Conservation (phyloP, 2,797 vertebrate genomes). For the Spinibarbus caldwelli region DNA sequence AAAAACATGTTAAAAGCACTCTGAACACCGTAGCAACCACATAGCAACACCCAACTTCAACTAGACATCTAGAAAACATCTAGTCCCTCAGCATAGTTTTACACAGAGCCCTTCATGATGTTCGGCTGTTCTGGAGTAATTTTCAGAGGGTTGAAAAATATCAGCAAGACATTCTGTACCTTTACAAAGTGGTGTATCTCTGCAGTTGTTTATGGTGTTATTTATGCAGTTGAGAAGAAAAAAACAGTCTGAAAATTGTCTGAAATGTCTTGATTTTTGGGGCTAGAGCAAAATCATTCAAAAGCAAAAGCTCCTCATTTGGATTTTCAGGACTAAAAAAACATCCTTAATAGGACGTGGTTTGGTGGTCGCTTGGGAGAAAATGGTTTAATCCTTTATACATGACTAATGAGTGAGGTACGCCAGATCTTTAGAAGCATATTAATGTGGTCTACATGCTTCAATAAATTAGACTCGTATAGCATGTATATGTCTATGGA, state of each 20-base stretch:
- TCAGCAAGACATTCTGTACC: not conserved
- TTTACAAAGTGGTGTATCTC: not conserved
- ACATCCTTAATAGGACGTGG: not conserved
- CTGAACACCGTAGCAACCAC: not conserved
- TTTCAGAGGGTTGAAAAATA: not conserved
- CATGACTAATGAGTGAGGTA: constrained; percentile 11
- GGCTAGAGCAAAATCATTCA: not conserved
- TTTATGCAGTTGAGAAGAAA: not conserved
- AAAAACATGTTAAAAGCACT: not conserved
- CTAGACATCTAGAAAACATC: not conserved
- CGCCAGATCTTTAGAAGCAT: not conserved
- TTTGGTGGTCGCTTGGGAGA: not conserved
- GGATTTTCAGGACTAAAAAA: constrained; percentile 6
- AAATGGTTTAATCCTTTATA: not conserved
- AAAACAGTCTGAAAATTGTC: not conserved
- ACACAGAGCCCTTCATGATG: not conserved
- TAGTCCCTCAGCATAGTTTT: not conserved
- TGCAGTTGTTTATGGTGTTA: not conserved
- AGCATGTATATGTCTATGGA: not conserved
- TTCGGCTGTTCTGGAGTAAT: not conserved
- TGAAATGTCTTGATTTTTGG: not conserved
- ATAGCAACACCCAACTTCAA: not conserved
- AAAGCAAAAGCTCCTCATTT: constrained; percentile 10
- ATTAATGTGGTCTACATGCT: not conserved
- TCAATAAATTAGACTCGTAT: not conserved